Evolutionary conservation across 2,888 invertebrate species (phyloP).

Genomic region (Fissipunctia ypsillon): DNA sequence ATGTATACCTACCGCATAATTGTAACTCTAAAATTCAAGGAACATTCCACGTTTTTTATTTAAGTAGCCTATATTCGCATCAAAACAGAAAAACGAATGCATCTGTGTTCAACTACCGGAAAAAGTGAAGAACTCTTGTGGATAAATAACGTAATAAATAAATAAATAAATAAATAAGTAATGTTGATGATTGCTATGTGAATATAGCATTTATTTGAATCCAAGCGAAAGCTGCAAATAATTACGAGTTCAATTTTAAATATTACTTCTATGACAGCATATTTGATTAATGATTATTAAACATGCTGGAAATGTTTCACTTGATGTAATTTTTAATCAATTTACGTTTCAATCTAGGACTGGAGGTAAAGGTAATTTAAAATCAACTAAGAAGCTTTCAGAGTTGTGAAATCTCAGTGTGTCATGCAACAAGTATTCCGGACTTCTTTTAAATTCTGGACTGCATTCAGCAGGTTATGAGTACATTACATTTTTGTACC

Average conservation of each 20-base stretch:
- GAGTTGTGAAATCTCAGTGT: background rate
- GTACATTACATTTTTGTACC: constrained; percentile 11
- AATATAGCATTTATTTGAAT: constrained; percentile 24
- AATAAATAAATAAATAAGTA: too few relatives aligned
- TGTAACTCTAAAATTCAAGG: background rate
- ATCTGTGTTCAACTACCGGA: constrained; percentile 6
- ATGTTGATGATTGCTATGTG: constrained; percentile 18
- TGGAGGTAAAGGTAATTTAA: constrained; percentile 5
- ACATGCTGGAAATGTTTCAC: constrained; percentile 9
- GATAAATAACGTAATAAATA: constrained; percentile 33
- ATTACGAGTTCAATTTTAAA: constrained; percentile 10
- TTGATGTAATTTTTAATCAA: constrained; percentile 14
- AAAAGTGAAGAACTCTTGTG: constrained; percentile 31
- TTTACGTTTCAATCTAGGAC: constrained; percentile 16
- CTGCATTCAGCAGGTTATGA: background rate
- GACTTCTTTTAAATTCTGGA: background rate
- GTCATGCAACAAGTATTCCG: background rate
- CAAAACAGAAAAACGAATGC: background rate
- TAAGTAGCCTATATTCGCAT: background rate
- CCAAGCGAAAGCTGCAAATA: constrained; percentile 7
- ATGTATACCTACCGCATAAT: background rate
- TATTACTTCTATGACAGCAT: constrained; percentile 16
- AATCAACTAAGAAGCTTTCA: constrained; percentile 2
- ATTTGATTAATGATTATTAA: constrained; percentile 24
- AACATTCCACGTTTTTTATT: background rate